Base-by-base conservation (phyloP, 2,888 invertebrate species). In the Dicycla oo region DNA sequence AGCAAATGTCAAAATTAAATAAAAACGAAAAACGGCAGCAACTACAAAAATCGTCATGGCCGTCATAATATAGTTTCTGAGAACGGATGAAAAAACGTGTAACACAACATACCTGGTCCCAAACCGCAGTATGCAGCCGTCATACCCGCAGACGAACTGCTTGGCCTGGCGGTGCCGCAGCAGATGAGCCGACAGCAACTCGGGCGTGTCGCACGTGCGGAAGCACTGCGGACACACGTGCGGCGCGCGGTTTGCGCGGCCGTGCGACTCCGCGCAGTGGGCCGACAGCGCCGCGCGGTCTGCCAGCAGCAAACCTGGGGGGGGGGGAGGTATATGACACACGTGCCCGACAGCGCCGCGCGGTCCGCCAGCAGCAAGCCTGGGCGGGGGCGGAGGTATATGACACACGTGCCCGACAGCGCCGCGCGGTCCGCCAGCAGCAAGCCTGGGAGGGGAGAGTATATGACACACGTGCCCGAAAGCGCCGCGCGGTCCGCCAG, bases 71-170 rank as follows among this genome's bases (percentile, higher is more conserved):
- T 30, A 34, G 10, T 20, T 56, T 1, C 20, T 7, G 30, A 2
- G 2, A 56, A 18, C 34, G 34, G 34, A 34, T n/a, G n/a, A 20
- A 26, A 58, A 1, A 5, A 20, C 5, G 10, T 6, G 47, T 53
- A n/a, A 15, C 13, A 15, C 13, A 10, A 56, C 6, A 11, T 43
- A 93, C 94, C 94, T 91, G 74, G 91, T 91, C 3, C 88, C 90
- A 83, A 95, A 95, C 38, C 95, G 90, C 86, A 95, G 91, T 57
- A 95, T 94, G 85, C 95, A 95, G 47, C 90, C 92, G 80, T 92
- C 93, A 87, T 94, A 94, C 0, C 95, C 95, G 89, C 95, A 95
- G 26, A 95, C 92, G 89, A 92, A 94, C 83, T 93, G 93, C 61
- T 89, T 87, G 61, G 92, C 92, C 86, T 91, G 92, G 0, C 92